Evolutionary conservation across 2,797 vertebrate genomes (phyloP).

Genomic region (Sebastes variabilis): DNA sequence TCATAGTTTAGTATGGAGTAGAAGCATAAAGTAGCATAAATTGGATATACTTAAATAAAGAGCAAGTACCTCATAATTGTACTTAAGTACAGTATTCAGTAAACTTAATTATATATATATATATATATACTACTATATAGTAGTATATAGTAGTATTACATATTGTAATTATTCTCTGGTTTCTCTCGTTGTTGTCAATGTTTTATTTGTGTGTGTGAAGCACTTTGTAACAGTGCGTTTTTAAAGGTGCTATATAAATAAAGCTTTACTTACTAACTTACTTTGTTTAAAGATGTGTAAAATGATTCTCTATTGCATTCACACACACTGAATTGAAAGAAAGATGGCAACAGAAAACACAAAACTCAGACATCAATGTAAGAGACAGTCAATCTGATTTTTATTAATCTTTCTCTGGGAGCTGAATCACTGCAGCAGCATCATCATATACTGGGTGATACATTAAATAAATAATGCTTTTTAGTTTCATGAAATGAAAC

Average conservation of each 20-base stretch:
- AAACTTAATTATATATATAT: no score
- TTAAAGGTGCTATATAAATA: neutral
- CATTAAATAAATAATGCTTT: neutral
- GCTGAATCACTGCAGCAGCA: neutral
- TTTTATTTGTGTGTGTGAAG: no score
- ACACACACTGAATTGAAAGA: neutral
- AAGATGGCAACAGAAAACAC: neutral
- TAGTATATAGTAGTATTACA: no score
- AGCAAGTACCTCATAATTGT: no score
- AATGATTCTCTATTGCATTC: neutral
- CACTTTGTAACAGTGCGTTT: no score
- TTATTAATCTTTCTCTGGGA: neutral
- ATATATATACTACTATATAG: no score
- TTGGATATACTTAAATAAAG: no score
- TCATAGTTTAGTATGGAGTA: no score
- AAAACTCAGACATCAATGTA: neutral
- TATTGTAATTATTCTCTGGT: no score
- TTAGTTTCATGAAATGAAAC: neutral
- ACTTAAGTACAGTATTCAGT: no score
- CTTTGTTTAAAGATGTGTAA: neutral
- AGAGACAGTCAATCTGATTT: neutral
- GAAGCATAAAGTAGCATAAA: no score
- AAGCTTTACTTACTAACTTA: neutral
- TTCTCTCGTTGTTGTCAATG: no score
- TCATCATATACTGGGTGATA: rapidly evolving